Conservation (phyloP, 1,140 invertebrate species). For the Apolygus lucorum region DNA sequence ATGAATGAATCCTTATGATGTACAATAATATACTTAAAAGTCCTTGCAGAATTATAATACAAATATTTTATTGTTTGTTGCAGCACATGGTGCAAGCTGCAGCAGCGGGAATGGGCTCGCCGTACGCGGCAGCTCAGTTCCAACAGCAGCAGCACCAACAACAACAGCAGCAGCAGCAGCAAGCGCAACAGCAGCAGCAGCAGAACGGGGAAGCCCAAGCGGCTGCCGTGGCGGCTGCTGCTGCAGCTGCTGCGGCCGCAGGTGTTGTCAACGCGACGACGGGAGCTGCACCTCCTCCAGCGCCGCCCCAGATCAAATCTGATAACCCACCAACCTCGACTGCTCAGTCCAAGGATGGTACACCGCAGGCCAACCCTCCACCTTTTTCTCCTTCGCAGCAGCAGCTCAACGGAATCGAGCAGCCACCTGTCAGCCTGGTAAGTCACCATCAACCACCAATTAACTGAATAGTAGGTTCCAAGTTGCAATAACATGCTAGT, state of each 20-base stretch:
- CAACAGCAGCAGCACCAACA: slow-evolving; percentile 58
- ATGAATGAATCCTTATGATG: no score
- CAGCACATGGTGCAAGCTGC: slow-evolving; percentile 94
- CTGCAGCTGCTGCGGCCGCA: slow-evolving; percentile 43
- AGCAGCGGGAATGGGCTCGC: slow-evolving; percentile 80
- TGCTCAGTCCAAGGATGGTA: slow-evolving; percentile 33
- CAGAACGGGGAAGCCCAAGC: slow-evolving; percentile 39
- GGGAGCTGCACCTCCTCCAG: slow-evolving; percentile 38
- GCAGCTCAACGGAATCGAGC: slow-evolving; percentile 43
- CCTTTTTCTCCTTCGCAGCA: slow-evolving; percentile 35
- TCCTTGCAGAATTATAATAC: no score
- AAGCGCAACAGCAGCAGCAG: slow-evolving; percentile 54
- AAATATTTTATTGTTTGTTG: no score
- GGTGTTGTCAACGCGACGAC: slow-evolving; percentile 41
- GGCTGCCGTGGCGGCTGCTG: slow-evolving; percentile 41
- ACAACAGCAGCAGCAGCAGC: slow-evolving; percentile 59
- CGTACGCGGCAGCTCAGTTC: slow-evolving; percentile 65
- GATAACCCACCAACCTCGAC: slow-evolving; percentile 43
- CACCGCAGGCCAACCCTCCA: slow-evolving; percentile 31
- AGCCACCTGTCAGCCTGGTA: slow-evolving; percentile 41
- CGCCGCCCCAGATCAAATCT: slow-evolving; percentile 40
- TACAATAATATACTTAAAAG: no score
- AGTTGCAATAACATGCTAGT: no score
- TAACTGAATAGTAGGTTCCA: no score
- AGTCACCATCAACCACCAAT: no score